phyloP scores from a whole-genome alignment of 2,888 invertebrate genomes.

The Podabrus alpinus region DNA sequence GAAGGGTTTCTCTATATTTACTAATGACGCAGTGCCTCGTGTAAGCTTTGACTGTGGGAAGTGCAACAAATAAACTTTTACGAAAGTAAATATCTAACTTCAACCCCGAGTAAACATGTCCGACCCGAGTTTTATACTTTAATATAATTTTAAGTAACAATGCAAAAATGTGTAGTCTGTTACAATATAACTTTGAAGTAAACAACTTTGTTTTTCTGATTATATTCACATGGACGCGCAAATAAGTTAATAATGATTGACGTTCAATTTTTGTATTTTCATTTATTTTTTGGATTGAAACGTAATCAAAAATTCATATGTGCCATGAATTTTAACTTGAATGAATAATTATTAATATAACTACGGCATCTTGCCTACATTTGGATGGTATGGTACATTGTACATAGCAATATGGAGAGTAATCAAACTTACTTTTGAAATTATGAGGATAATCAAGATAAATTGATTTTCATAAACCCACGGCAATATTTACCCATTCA shows the following conservation, averaged over 20 bases:
- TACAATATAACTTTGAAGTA: not conserved
- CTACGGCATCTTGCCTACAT: not conserved
- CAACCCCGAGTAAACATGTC: not conserved
- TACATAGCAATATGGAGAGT: too few relatives aligned
- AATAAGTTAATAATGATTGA: not conserved
- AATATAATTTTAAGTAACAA: not conserved
- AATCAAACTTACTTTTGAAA: too few relatives aligned
- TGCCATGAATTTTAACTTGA: not conserved
- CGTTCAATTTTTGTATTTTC: not conserved
- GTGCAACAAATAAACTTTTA: not conserved
- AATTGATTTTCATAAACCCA: too few relatives aligned
- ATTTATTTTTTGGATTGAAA: not conserved
- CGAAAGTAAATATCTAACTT: not conserved
- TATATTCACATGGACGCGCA: not conserved
- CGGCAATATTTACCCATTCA: too few relatives aligned
- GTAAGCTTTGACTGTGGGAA: not conserved
- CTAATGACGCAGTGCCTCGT: not conserved
- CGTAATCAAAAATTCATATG: not conserved
- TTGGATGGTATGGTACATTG: not conserved
- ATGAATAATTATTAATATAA: not conserved
- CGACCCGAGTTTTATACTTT: not conserved
- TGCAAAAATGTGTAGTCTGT: not conserved
- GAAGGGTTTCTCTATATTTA: not conserved
- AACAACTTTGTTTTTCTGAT: conserved; percentile 7
- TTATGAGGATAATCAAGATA: too few relatives aligned